A percentile compares a stretch with the other conserved stretches of the same genome.
Evolutionary conservation across 2,113 vertebrate species (phyloP).

Genomic region (Lethenteron camtschaticum): DNA sequence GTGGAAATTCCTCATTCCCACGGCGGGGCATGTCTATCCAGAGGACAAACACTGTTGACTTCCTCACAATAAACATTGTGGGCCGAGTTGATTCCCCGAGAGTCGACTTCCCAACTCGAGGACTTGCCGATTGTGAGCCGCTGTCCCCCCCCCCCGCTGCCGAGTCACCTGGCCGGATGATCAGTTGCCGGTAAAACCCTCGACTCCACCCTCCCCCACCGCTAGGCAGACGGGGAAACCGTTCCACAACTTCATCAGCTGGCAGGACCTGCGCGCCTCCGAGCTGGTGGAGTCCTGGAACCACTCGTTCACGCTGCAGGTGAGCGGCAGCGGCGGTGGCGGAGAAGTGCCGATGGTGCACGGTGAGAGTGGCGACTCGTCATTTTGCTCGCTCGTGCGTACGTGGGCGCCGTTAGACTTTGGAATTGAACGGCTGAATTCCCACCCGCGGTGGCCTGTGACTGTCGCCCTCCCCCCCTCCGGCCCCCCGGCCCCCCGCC

Average conservation of each 20-base stretch:
- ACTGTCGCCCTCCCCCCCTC: no score
- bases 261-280: constrained; percentile 62
- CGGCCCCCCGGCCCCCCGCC: not conserved
- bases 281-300: constrained; percentile 74
- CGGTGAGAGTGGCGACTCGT: no score
- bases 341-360: no score
- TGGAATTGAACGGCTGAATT: not conserved
- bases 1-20: no score
- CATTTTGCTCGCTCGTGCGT: no score
- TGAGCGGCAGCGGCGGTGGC: constrained; percentile 16
- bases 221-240: constrained; percentile 52
- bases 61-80: not conserved
- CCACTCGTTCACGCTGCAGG: constrained; percentile 50
- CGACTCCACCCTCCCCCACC: constrained; percentile 12
- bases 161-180: not conserved
- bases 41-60: not conserved
- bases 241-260: constrained; percentile 93
- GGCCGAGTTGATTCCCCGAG: not conserved
- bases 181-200: not conserved
- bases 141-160: not conserved
- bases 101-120: not conserved
- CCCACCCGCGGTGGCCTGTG: no score
- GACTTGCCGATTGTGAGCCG: not conserved
- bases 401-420: not conserved
- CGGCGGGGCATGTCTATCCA: no score